phyloP scores from a whole-genome alignment of 2,113 vertebrate genomes.

The western clawed frog (Xenopus tropicalis) region UCB_Xtro_10.0 CM004443.2:170644001-170644500 shows the following conservation, averaged over 20 bases:
- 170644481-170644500: no score
- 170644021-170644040: slow-evolving; percentile 84
- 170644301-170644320: slow-evolving; percentile 66
- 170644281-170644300: slow-evolving; percentile 93
- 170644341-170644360: no score
- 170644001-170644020: not conserved
- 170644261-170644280: slow-evolving; percentile 93
- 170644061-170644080: slow-evolving; percentile 91
- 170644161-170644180: not conserved
- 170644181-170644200: slow-evolving; percentile 1
- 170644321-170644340: not conserved
- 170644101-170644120: slow-evolving; percentile 95
- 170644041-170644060: slow-evolving; percentile 91
- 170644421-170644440: no score
- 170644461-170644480: no score
- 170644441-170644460: no score
- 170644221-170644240: slow-evolving; percentile 77
- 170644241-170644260: slow-evolving; percentile 83
- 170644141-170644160: not conserved
- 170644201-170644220: slow-evolving; percentile 89
- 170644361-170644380: no score
- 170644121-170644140: slow-evolving; percentile 67
- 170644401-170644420: no score
- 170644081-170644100: slow-evolving; percentile 96
- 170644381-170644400: no score